Evolutionary conservation across 2,888 invertebrate species (phyloP), one percentile per base, ranked within the genome.

Genomic region (Caenorhabditis sulstoni): DNA sequence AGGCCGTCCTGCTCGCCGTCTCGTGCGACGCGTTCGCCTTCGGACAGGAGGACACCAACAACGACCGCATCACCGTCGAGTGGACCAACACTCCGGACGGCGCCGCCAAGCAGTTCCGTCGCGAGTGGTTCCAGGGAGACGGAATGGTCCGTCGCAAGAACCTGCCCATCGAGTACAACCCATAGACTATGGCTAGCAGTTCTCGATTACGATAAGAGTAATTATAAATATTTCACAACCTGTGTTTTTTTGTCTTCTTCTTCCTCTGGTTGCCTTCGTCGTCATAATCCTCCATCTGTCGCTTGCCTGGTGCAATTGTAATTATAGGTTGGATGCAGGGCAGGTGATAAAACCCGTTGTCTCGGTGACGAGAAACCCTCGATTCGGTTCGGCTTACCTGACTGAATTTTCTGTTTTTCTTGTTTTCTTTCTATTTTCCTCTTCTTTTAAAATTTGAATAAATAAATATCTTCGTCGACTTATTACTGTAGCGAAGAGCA

Each of bases 91-190:
- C 86, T 20, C 84, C 86, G 50, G 86, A 87, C 45, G 85, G 85
- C 12, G 82, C 83, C 47, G 85, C 81, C 61, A 79, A 81, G 78
- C 82, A 81, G 61, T 84, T 84, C 84, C 81, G 85, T 64, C 82
- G 85, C 64, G 85, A 85, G 55, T 84, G 85, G 85, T 85, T 85
- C 84, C 84, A 85, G 74, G 83, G 84, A 61, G 86, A 86, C 41
- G 85, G 82, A 18, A 84, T 83, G 84, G 83, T 84, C 61, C 84
- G 84, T 59, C 71, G 85, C 47, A 84, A 83, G 82, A 85, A 84
- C 73, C 78, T 83, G 5, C 76, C 80, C 29, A 78, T 78, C 49
- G 78, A 78, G 50, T 78, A 78, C 67, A 78, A 78, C 57, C 78
- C 78, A 73, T 77, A 41, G 29, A 29, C 29, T 29, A 29, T 29